Evolutionary conservation across 2,797 vertebrate species (phyloP).

Genomic region (Graptemys geographica): DNA sequence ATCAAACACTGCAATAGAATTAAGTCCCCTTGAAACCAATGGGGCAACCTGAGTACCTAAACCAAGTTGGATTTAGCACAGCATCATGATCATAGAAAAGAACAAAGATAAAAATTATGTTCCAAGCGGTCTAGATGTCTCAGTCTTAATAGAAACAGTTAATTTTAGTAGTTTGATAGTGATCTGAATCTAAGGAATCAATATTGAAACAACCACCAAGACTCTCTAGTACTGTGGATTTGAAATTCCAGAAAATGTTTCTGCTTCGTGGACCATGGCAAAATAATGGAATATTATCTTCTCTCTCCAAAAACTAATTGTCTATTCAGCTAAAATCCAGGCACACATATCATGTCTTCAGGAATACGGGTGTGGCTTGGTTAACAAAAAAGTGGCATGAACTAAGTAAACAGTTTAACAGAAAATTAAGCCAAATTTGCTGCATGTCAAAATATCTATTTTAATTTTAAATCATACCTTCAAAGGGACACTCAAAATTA

Average conservation of each 20-base stretch:
- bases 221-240: conserved; percentile 33
- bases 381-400: conserved; percentile 36
- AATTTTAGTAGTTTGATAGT: conserved; percentile 35
- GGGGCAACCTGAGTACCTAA: not conserved
- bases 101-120: not conserved
- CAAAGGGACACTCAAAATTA: conserved; percentile 5
- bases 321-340: conserved; percentile 71
- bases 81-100: not conserved
- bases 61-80: not conserved
- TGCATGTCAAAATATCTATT: conserved; percentile 69
- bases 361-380: conserved; percentile 53
- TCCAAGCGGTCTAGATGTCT: not conserved
- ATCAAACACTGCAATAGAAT: conserved; percentile 61
- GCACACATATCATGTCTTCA: conserved; percentile 64
- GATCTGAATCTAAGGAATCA: conserved; percentile 68
- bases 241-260: conserved; percentile 72
- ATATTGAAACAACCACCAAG: conserved; percentile 57
- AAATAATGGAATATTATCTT: conserved; percentile 66
- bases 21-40: conserved; percentile 60
- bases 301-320: conserved; percentile 62
- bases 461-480: conserved; percentile 39
- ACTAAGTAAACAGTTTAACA: conserved; percentile 68
- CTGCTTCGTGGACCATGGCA: conserved; percentile 61
- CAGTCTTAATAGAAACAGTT: not conserved
- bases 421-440: conserved; percentile 63